These are phyloP conservation scores for Erebia palarica DNA, from an alignment of 2,888 invertebrate genomes.

Conservation along the genomic window DNA sequence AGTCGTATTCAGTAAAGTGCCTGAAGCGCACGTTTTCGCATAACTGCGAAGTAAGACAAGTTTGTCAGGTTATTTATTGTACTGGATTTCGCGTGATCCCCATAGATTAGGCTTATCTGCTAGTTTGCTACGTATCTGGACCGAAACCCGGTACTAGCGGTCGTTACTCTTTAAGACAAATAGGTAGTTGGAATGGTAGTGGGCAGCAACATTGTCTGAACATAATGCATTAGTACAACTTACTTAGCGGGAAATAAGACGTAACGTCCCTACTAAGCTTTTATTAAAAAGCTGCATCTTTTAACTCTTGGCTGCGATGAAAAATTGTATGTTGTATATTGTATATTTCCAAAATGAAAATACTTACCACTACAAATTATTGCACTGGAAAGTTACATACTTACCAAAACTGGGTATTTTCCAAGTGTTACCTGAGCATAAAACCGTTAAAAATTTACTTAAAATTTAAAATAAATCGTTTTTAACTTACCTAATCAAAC, in stretches of 20 bases:
- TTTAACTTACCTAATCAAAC: no score
- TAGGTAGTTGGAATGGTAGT: not conserved
- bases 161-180: slow-evolving; percentile 35
- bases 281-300: no score
- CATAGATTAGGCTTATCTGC: slow-evolving; percentile 38
- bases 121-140: slow-evolving; percentile 32
- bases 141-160: slow-evolving; percentile 23
- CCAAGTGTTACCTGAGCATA: no score
- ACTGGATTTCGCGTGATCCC: slow-evolving; percentile 42
- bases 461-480: no score
- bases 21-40: slow-evolving; percentile 31
- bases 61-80: slow-evolving; percentile 43
- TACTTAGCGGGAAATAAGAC: not conserved
- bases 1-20: slow-evolving; percentile 29
- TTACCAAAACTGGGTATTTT: no score
- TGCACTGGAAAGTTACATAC: no score
- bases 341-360: no score
- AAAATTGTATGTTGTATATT: no score
- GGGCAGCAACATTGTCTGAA: not conserved
- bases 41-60: slow-evolving; percentile 41
- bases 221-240: not conserved
- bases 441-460: no score
- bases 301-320: no score
- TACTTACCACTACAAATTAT: no score
- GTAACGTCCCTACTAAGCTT: no score